phyloP scores from a whole-genome alignment of 2,113 vertebrate species.

The Burhinus oedicnemus region DNA sequence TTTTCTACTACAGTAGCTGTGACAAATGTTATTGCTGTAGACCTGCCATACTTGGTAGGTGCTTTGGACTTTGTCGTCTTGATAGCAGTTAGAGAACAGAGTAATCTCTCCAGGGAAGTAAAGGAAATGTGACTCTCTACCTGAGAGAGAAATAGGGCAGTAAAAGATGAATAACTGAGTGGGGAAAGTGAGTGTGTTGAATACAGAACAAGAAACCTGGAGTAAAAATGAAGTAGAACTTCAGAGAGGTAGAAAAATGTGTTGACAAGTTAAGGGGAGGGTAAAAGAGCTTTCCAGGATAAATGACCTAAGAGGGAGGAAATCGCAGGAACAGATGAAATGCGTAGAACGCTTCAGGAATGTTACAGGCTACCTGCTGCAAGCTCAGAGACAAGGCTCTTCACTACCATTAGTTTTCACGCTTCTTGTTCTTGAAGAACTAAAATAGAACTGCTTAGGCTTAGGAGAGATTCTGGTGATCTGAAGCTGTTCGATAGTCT shows the following conservation, averaged over 20 bases:
- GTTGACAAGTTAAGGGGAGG: not conserved
- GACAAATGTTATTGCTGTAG: not conserved
- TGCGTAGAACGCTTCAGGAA: fast-evolving
- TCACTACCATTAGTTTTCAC: not conserved
- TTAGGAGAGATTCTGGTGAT: not conserved
- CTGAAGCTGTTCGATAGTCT: not conserved
- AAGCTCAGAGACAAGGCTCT: not conserved
- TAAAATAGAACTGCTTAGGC: not conserved
- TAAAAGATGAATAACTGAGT: not conserved
- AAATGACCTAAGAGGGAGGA: not conserved
- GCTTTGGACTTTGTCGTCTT: not conserved
- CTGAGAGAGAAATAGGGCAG: not conserved
- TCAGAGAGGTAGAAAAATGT: not conserved
- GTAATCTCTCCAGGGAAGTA: not conserved
- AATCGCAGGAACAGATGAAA: not conserved
- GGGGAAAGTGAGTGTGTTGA: not conserved
- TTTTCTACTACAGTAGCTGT: not conserved
- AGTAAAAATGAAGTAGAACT: not conserved
- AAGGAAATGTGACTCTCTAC: not conserved
- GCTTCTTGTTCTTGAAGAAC: not conserved
- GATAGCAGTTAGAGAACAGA: not conserved
- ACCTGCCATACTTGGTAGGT: not conserved
- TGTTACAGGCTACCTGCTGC: not conserved
- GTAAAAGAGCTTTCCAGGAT: not conserved
- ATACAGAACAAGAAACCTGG: not conserved